phyloP scores from a whole-genome alignment of 2,888 invertebrate species.

The Pammene fasciana region DNA sequence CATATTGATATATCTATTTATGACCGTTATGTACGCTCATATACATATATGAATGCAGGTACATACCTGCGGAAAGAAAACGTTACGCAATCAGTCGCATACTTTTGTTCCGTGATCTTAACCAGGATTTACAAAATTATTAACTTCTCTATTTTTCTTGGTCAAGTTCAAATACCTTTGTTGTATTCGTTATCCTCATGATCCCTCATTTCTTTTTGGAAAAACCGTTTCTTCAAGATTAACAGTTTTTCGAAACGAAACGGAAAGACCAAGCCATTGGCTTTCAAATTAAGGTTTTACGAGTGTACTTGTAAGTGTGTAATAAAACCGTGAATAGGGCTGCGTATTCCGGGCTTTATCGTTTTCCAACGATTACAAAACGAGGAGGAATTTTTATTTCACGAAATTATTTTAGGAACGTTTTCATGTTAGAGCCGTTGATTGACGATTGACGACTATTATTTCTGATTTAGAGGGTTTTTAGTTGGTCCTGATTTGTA shows the following conservation, averaged over 20 bases:
- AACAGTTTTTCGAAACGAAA: not conserved
- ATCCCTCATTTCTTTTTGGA: not conserved
- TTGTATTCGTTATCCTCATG: too few relatives aligned
- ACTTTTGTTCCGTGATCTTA: too few relatives aligned
- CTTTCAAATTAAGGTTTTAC: slow-evolving; percentile 41
- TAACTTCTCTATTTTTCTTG: too few relatives aligned
- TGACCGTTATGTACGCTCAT: too few relatives aligned
- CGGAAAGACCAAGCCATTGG: slow-evolving; percentile 25
- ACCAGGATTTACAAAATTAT: too few relatives aligned
- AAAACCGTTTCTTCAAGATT: not conserved
- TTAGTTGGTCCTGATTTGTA: not conserved
- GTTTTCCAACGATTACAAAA: slow-evolving; percentile 39
- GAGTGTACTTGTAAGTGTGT: slow-evolving; percentile 37
- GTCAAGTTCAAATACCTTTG: too few relatives aligned
- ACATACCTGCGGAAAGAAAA: too few relatives aligned
- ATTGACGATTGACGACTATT: slow-evolving; percentile 27
- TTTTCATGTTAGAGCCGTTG: slow-evolving; percentile 25
- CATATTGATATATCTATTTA: too few relatives aligned
- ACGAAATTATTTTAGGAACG: slow-evolving; percentile 28
- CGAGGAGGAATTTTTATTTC: slow-evolving; percentile 38
- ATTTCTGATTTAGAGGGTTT: slow-evolving; percentile 23
- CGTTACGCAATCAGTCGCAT: too few relatives aligned
- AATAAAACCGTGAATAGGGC: slow-evolving; percentile 42
- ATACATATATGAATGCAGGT: too few relatives aligned
- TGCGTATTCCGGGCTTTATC: slow-evolving; percentile 38